Conservation (phyloP, 2,888 invertebrate genomes). For the Notodonta dromedarius region DNA sequence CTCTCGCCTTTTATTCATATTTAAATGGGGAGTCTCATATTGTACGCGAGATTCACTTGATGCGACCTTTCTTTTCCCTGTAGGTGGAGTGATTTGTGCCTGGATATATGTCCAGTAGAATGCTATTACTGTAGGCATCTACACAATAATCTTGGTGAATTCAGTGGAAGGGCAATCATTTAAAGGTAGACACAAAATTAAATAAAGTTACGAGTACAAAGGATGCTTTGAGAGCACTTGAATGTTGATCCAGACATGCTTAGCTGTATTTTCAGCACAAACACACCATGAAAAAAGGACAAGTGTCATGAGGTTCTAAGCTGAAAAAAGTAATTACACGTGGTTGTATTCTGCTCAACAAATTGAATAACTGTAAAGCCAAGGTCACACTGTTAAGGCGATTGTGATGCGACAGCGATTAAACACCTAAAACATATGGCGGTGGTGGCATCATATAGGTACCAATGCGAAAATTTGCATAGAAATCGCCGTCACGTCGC, state of each 20-base stretch:
- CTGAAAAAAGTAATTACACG: too few relatives aligned
- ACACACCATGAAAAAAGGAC: background rate
- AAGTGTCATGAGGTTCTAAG: too few relatives aligned
- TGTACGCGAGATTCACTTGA: conserved; percentile 27
- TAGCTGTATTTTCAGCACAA: background rate
- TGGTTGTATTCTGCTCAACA: too few relatives aligned
- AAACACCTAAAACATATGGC: too few relatives aligned
- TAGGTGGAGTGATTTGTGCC: conserved; percentile 1
- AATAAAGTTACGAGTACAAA: too few relatives aligned
- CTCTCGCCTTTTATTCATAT: conserved; percentile 50
- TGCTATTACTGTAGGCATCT: background rate
- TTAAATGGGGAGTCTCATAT: conserved; percentile 42
- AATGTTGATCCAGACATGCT: background rate
- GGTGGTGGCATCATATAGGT: too few relatives aligned
- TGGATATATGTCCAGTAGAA: background rate
- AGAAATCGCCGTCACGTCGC: too few relatives aligned
- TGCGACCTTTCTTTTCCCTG: conserved; percentile 16
- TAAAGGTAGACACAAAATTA: background rate
- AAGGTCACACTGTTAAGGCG: too few relatives aligned
- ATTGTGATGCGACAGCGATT: too few relatives aligned
- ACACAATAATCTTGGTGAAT: background rate
- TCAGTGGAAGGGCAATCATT: background rate
- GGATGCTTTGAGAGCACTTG: background rate
- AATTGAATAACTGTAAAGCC: too few relatives aligned
- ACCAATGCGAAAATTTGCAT: too few relatives aligned